A percentile compares a stretch with the other conserved stretches of the same genome.
These are phyloP conservation scores for Xanthorhoe designata DNA, from an alignment of 2,888 invertebrate species.

Conservation along the genomic window DNA sequence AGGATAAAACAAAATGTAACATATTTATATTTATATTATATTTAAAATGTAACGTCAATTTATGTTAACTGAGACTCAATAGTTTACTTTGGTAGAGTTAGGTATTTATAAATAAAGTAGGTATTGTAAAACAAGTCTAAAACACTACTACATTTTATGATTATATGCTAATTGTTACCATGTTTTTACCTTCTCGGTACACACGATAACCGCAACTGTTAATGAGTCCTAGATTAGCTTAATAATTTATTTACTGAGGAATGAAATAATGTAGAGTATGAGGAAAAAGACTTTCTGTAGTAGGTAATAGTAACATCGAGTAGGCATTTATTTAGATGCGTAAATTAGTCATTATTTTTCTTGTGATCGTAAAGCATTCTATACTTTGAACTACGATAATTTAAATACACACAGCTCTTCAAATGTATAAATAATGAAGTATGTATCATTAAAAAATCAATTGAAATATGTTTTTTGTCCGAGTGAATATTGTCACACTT, in stretches of 20 bases:
- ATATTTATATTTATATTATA: no score
- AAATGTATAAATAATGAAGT: not conserved
- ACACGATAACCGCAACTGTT: slow-evolving; percentile 36
- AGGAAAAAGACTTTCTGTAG: slow-evolving; percentile 20
- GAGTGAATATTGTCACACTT: no score
- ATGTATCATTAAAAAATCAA: no score
- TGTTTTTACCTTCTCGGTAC: slow-evolving; percentile 25
- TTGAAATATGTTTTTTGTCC: no score
- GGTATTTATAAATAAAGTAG: not conserved
- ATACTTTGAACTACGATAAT: slow-evolving; percentile 15
- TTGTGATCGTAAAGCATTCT: slow-evolving; percentile 2
- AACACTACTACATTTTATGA: slow-evolving; percentile 6
- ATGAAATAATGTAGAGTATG: slow-evolving; percentile 14
- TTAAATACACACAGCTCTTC: not conserved
- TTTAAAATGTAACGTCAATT: no score
- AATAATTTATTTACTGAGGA: slow-evolving; percentile 16
- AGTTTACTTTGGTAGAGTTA: no score
- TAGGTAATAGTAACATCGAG: no score
- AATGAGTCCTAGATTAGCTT: slow-evolving; percentile 22
- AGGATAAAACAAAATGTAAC: no score
- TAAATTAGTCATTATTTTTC: slow-evolving; percentile 11
- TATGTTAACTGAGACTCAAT: no score
- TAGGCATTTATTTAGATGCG: not conserved
- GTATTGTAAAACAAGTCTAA: not conserved
- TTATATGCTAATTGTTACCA: slow-evolving; percentile 9